These are phyloP conservation scores for Henricia sp. DNA, from an alignment of 53 echinoderm and acorn worm species.

Conservation along the genomic window DNA sequence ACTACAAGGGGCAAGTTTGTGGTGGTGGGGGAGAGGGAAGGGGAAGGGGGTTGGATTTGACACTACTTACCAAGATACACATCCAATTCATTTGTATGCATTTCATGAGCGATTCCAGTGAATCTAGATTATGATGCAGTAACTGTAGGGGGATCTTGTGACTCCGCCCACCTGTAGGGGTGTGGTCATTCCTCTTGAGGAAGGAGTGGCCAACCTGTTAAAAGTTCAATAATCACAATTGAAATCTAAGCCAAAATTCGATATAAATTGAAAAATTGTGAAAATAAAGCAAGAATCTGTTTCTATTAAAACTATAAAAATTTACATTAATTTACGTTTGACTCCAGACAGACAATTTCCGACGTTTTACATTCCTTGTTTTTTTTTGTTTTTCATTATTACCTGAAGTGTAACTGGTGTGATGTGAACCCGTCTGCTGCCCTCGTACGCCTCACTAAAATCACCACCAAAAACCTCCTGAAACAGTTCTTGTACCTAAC, in stretches of 20 bases:
- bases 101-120: slow-evolving; percentile 90
- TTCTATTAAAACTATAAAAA: background rate
- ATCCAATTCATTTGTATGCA: slow-evolving; percentile 99
- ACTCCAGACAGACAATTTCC: no score
- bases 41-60: no score
- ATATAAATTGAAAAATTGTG: background rate
- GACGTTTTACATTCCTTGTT: background rate
- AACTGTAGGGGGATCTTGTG: slow-evolving; percentile 66
- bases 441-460: slow-evolving; percentile 62
- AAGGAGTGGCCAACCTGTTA: slow-evolving; percentile 87
- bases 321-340: background rate
- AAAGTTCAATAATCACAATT: background rate
- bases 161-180: slow-evolving; percentile 7
- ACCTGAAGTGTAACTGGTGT: slow-evolving; percentile 86
- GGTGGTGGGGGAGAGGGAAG: no score
- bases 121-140: slow-evolving; percentile 83
- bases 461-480: slow-evolving; percentile 65
- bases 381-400: background rate
- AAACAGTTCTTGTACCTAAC: slow-evolving; percentile 72
- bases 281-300: background rate
- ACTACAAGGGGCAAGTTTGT: no score
- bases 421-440: slow-evolving; percentile 81
- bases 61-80: slow-evolving; percentile 94
- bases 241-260: background rate
- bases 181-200: slow-evolving; percentile 52